phyloP scores from a whole-genome alignment of 2,113 vertebrate species.

The Eublepharis macularius region DNA sequence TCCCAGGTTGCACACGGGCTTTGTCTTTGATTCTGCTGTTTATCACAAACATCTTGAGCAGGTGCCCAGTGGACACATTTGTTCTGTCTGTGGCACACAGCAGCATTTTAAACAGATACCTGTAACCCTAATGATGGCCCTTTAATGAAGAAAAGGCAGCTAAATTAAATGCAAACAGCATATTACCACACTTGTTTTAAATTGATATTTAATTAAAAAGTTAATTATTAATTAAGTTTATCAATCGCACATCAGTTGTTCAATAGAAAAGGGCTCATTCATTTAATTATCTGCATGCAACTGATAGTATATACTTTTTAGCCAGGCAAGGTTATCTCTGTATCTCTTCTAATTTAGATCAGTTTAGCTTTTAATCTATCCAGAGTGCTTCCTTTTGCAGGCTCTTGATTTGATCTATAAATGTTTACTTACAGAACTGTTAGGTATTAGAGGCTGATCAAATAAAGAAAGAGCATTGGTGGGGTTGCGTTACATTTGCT shows the following conservation, averaged over 20 bases:
- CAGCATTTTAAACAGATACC: constrained; percentile 64
- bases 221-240: constrained; percentile 88
- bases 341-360: constrained; percentile 76
- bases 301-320: constrained; percentile 79
- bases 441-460: constrained; percentile 74
- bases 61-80: constrained; percentile 53
- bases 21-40: constrained; percentile 40
- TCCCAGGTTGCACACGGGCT: background rate
- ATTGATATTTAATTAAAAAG: constrained; percentile 85
- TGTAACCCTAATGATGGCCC: constrained; percentile 40
- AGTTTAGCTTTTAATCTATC: constrained; percentile 72
- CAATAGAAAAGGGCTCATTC: constrained; percentile 79
- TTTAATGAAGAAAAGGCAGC: constrained; percentile 63
- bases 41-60: constrained; percentile 37
- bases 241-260: constrained; percentile 80
- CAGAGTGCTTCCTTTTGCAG: constrained; percentile 69
- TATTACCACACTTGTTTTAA: constrained; percentile 74
- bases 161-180: constrained; percentile 71
- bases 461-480: constrained; percentile 67
- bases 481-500: constrained; percentile 38
- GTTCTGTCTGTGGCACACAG: constrained; percentile 40
- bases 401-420: constrained; percentile 70
- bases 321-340: constrained; percentile 80
- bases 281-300: constrained; percentile 80
- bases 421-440: constrained; percentile 73